Evolutionary conservation across 1,140 invertebrate species (phyloP), one percentile per base, ranked within the genome.

Genomic region (Scaptodrosophila lebanonensis): DNA sequence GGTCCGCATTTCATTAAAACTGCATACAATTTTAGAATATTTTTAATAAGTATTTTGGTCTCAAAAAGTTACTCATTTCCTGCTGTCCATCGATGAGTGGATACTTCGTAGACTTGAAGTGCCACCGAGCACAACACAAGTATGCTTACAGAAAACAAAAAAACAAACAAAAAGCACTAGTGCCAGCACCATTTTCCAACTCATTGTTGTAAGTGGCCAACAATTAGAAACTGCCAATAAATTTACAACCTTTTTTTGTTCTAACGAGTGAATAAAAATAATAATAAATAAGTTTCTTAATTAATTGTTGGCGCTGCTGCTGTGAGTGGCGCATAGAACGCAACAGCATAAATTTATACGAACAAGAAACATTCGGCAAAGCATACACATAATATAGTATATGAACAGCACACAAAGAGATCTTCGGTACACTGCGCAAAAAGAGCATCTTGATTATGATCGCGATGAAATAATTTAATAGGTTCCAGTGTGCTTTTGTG

Each of bases 251-350:
- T n/a, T n/a, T n/a, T n/a, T n/a, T n/a, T n/a, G n/a, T n/a, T n/a
- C n/a, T n/a, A 30, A 59, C 44, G n/a, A n/a, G n/a, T n/a, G n/a
- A n/a, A n/a, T n/a, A n/a, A n/a, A n/a, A n/a, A n/a, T n/a, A n/a
- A n/a, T n/a, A n/a, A n/a, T n/a, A n/a, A n/a, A n/a, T 47, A 54
- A 59, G 53, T 65, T 52, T 47, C 54, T 79, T 77, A 77, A 79
- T 77, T 77, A 77, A 77, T 77, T 79, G 68, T 64, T 58, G 36
- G 51, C n/a, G n/a, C n/a, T n/a, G n/a, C n/a, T n/a, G n/a, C n/a
- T n/a, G n/a, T n/a, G n/a, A n/a, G n/a, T 50, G 49, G 49, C 73
- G 51, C 33, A 68, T 65, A 72, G 64, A 68, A 72, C 54, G 72
- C 73, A 59, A 43, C 54, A 63, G n/a, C n/a, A n/a, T 54, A 52